These are phyloP conservation scores for Drosophila triauraria DNA, from an alignment of 1,140 invertebrate species.

Conservation along the genomic window DNA sequence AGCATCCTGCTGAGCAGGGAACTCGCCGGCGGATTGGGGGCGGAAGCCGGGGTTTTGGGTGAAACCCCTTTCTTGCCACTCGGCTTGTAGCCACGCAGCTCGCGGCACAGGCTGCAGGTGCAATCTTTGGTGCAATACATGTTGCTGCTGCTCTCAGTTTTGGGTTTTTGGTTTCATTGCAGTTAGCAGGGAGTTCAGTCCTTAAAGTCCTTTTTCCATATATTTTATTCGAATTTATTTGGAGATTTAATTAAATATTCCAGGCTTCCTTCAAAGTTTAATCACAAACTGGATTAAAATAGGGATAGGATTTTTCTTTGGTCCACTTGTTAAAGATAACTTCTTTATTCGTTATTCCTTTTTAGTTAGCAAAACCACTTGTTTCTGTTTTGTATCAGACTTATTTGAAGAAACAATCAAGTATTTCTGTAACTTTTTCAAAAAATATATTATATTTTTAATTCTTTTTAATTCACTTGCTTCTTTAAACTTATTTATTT, in stretches of 20 bases:
- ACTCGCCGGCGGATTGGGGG: conserved; percentile 9
- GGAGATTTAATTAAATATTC: not conserved
- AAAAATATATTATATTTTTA: too few species aligned
- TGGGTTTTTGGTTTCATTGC: conserved; percentile 67
- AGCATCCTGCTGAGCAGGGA: conserved; percentile 74
- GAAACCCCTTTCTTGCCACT: conserved; percentile 60
- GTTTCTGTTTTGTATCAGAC: too few species aligned
- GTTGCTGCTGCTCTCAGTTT: conserved; percentile 2
- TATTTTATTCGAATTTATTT: not conserved
- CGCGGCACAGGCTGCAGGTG: conserved; percentile 85
- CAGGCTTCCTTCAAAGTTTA: not conserved
- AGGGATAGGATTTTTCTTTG: not conserved
- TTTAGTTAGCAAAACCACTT: not conserved
- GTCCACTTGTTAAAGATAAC: not conserved
- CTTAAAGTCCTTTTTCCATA: conserved; percentile 6
- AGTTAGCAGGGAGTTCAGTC: conserved; percentile 24
- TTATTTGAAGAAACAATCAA: too few species aligned
- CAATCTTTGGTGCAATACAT: conserved; percentile 86
- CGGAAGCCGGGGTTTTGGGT: not conserved
- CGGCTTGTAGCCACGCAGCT: conserved; percentile 82
- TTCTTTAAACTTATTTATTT: not conserved
- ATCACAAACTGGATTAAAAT: not conserved
- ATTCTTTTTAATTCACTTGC: not conserved
- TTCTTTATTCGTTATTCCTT: not conserved
- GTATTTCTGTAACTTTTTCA: not conserved